Conservation (phyloP, 2,797 vertebrate genomes). For the Apodemus agrarius region DNA sequence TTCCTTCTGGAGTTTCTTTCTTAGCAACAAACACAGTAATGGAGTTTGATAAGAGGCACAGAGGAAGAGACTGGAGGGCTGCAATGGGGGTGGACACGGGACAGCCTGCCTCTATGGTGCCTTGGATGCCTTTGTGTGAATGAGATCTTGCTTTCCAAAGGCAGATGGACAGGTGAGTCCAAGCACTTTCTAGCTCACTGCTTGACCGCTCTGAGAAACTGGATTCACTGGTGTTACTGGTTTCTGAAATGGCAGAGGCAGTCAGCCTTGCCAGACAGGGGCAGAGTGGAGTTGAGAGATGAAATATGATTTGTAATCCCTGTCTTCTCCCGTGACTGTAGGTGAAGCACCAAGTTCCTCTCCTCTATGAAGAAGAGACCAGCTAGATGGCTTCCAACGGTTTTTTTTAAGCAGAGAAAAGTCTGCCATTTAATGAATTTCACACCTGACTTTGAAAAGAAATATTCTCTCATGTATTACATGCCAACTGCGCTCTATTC, state of each 20-base stretch:
- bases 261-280: not conserved
- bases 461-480: not conserved
- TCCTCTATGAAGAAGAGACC: not conserved
- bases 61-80: not conserved
- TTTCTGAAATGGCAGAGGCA: not conserved
- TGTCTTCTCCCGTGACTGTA: not conserved
- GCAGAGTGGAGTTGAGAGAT: not conserved
- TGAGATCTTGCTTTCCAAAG: not conserved
- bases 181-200: not conserved
- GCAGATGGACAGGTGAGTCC: not conserved
- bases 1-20: conserved; percentile 11
- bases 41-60: not conserved
- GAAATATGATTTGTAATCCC: not conserved
- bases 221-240: not conserved
- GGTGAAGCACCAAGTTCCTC: not conserved
- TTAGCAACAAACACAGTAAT: not conserved
- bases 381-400: not conserved
- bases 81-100: not conserved
- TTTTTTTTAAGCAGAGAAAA: not conserved
- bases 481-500: not conserved
- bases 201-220: not conserved
- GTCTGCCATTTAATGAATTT: not conserved
- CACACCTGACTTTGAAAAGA: not conserved
- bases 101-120: not conserved
- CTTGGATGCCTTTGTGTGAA: not conserved